Evolutionary conservation across 2,113 vertebrate genomes (phyloP), one percentile per base, ranked within the genome.

Genomic region (Myotis yumanensis): DNA sequence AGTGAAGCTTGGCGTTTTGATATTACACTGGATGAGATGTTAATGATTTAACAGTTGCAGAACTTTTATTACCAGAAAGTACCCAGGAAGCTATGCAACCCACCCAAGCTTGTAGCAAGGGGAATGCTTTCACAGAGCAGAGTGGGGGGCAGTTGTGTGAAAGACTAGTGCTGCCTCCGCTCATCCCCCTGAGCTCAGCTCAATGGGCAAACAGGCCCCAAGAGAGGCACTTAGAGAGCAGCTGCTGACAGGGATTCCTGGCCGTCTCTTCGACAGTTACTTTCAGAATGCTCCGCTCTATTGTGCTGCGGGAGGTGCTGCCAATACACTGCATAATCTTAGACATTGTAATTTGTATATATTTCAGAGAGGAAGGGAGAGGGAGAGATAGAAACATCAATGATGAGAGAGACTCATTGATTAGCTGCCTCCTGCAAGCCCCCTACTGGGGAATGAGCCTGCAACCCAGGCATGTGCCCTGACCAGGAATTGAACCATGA

Each of bases 11-110:
- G 52, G 30, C 32, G 5, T 66, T 94, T 90, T 54, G n/a, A 20
- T 83, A n/a, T 75, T 48, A 86, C 5, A 16, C 18, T 89, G 40
- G 18, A 17, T 64, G 52, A 18, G 15, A 30, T 80, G 86, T 89
- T 88, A 93, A 86, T 90, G 77, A 93, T 72, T 92, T 75, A 68
- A 86, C 5, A 93, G 15, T 76, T 71, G 30, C 11, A 68, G 46
- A 71, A 82, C 9, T 90, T 86, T 75, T 82, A 48, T 72, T 76
- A 46, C 54, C 23, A 59, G 90, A 57, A 87, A 86, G 52, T 82
- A 40, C 68, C 57, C 66, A 90, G 75, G 62, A 89, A 80, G 43
- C 75, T 20, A 11, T 80, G 76, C 54, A 89, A 52, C 28, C 30
- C 72, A 32, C 28, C 17, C 25, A 40, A 35, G 37, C 46, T 76